Evolutionary conservation across 2,113 vertebrate species (phyloP).

Genomic region (Peucedramus taeniatus): DNA sequence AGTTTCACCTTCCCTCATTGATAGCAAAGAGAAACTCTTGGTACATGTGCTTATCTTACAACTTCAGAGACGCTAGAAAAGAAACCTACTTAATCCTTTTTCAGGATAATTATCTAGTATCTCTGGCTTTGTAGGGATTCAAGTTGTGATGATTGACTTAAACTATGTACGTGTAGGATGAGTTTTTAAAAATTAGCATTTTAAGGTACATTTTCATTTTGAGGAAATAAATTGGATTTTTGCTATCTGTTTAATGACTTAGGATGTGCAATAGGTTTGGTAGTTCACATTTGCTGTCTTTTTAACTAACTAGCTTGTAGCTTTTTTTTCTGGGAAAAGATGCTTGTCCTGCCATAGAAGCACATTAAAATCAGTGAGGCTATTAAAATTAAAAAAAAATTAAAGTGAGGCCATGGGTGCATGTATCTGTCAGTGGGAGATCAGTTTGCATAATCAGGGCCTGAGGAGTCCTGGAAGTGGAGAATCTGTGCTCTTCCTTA

Average conservation of each 20-base stretch:
- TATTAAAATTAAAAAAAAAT: too few relatives aligned
- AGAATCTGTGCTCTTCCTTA: neutral
- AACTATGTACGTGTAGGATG: rapidly evolving
- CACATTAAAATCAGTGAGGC: neutral
- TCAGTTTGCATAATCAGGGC: neutral
- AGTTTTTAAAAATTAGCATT: neutral
- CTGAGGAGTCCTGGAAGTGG: neutral
- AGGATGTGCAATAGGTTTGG: neutral
- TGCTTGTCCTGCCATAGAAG: neutral
- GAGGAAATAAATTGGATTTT: neutral
- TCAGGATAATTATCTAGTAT: neutral
- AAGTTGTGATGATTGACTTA: neutral
- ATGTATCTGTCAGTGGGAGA: neutral
- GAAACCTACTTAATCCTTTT: neutral
- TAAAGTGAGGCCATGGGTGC: neutral
- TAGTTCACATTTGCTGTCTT: neutral
- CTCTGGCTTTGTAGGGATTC: neutral
- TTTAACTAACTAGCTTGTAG: neutral
- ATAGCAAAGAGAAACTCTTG: neutral
- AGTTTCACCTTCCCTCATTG: neutral
- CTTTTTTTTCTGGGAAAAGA: neutral
- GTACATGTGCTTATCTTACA: neutral
- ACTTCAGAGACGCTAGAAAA: neutral
- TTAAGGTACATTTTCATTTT: neutral
- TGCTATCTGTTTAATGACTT: neutral